These are phyloP conservation scores for Falco peregrinus DNA, from an alignment of 2,797 vertebrate genomes.

Conservation along the genomic window DNA sequence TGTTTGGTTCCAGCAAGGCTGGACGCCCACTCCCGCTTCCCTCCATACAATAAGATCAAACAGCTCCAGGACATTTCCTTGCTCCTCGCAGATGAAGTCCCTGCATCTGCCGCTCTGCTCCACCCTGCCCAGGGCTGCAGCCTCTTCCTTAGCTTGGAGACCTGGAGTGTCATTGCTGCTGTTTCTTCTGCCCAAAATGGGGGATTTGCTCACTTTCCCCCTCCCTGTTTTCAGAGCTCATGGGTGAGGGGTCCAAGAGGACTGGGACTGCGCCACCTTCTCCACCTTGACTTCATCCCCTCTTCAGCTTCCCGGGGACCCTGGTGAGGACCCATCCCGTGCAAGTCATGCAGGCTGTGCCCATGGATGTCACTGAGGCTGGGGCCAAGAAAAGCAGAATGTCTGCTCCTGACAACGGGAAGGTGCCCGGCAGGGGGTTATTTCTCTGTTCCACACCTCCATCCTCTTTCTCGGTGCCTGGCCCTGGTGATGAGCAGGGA, in stretches of 20 bases:
- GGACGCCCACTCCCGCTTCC: slow-evolving; percentile 48
- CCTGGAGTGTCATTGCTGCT: neutral
- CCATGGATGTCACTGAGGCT: rapidly evolving
- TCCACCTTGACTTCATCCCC: neutral
- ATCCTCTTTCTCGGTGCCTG: neutral
- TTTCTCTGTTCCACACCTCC: neutral
- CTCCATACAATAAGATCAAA: slow-evolving; percentile 67
- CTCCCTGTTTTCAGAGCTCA: neutral
- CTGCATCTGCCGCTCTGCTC: slow-evolving; percentile 6
- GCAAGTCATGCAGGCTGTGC: neutral
- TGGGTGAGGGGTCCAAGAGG: neutral
- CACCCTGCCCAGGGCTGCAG: neutral
- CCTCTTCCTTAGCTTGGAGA: neutral
- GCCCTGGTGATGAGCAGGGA: neutral
- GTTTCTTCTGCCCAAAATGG: neutral
- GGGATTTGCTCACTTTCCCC: neutral
- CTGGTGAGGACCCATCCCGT: rapidly evolving
- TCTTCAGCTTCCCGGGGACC: neutral
- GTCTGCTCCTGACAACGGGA: neutral
- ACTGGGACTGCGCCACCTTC: neutral
- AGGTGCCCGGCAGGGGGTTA: neutral
- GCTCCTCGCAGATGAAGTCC: slow-evolving; percentile 26
- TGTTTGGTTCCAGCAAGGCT: slow-evolving; percentile 64
- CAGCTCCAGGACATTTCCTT: slow-evolving; percentile 46
- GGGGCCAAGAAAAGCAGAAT: neutral